phyloP scores from a whole-genome alignment of 1,140 invertebrate genomes.

The Nasonia longicornis region DNA sequence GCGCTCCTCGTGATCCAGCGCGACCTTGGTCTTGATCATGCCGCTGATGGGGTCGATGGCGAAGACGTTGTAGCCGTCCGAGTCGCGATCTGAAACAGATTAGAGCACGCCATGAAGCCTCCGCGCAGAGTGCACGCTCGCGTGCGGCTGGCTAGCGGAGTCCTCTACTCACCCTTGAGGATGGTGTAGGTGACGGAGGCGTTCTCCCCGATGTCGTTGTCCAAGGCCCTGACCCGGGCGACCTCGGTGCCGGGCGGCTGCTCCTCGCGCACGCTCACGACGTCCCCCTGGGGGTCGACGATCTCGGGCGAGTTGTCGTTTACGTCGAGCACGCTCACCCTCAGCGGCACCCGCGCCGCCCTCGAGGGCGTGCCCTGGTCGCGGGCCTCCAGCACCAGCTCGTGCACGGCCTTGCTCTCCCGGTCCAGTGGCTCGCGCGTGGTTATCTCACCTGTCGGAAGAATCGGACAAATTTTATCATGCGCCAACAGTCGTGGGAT shows the following conservation, averaged over 20 bases:
- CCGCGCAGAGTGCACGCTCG: background rate
- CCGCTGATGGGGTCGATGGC: slow-evolving; percentile 88
- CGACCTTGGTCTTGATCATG: slow-evolving; percentile 86
- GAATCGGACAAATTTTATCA: background rate
- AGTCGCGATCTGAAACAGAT: slow-evolving; percentile 74
- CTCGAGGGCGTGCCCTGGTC: slow-evolving; percentile 86
- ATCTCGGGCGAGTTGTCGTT: slow-evolving; percentile 94
- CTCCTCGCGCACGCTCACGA: slow-evolving; percentile 89
- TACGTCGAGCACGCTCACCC: slow-evolving; percentile 83
- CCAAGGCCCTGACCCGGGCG: slow-evolving; percentile 85
- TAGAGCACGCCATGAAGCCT: background rate
- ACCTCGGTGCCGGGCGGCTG: slow-evolving; percentile 88
- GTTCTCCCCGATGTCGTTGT: slow-evolving; percentile 89
- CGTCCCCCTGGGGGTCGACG: slow-evolving; percentile 87
- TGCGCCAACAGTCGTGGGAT: background rate
- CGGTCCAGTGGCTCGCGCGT: slow-evolving; percentile 86
- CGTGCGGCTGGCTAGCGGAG: background rate
- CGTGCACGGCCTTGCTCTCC: slow-evolving; percentile 82
- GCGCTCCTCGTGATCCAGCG: slow-evolving; percentile 91
- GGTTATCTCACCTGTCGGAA: slow-evolving; percentile 81
- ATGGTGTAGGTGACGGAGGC: slow-evolving; percentile 90
- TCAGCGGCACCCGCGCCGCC: slow-evolving; percentile 79
- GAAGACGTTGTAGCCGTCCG: slow-evolving; percentile 87
- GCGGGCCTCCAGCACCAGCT: slow-evolving; percentile 85
- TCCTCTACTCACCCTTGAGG: slow-evolving; percentile 74